These are phyloP conservation scores for Lasioglossum villosulum DNA, from an alignment of 2,888 invertebrate genomes.

Conservation along the genomic window DNA sequence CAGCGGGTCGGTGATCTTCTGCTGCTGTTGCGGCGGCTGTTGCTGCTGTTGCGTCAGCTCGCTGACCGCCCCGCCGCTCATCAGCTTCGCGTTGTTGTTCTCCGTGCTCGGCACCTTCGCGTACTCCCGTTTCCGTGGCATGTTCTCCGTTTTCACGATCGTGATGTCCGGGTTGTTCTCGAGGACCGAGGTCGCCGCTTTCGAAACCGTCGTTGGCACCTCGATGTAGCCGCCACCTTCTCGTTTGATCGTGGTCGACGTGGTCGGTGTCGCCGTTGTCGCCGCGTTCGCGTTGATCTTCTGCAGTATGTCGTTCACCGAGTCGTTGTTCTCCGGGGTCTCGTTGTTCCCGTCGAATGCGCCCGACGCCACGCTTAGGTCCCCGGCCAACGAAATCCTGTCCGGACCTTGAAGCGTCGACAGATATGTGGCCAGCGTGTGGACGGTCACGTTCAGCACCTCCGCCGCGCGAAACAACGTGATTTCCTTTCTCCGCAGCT, in stretches of 20 bases:
- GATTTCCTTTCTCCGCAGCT: constrained; percentile 90
- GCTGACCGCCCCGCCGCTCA: constrained; percentile 83
- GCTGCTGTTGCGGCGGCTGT: constrained; percentile 62
- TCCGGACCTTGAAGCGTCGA: constrained; percentile 87
- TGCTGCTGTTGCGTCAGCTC: constrained; percentile 73
- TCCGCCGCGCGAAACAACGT: constrained; percentile 90
- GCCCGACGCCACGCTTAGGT: constrained; percentile 80
- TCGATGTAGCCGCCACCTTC: constrained; percentile 83
- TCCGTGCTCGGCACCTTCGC: constrained; percentile 83
- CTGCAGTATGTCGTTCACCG: constrained; percentile 85
- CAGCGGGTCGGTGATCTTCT: constrained; percentile 79
- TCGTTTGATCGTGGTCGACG: constrained; percentile 83
- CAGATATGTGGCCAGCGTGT: constrained; percentile 90
- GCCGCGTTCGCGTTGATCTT: constrained; percentile 81
- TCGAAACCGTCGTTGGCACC: constrained; percentile 79
- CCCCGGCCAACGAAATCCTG: constrained; percentile 84
- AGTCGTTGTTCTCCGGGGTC: constrained; percentile 84
- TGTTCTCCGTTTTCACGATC: constrained; percentile 87
- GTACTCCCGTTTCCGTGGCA: constrained; percentile 83
- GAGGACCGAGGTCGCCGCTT: constrained; percentile 83
- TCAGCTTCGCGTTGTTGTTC: constrained; percentile 83
- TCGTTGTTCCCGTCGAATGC: constrained; percentile 83
- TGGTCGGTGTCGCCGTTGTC: constrained; percentile 76
- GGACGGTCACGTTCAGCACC: constrained; percentile 91
- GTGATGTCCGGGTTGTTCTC: constrained; percentile 87